Conservation (phyloP, 2,888 invertebrate genomes). For the Cephus sareptanus region DNA sequence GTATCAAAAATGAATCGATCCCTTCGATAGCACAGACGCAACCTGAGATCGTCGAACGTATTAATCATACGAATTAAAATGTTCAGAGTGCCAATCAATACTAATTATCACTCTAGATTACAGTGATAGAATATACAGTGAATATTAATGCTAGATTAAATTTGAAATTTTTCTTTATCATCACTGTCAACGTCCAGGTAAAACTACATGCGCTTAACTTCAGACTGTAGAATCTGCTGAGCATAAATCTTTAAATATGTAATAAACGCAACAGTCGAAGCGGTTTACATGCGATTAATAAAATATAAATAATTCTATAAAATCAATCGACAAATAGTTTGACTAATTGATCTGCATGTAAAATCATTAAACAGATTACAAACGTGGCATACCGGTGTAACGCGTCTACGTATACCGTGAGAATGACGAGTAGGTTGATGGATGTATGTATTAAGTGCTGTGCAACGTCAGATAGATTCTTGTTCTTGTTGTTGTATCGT, state of each 20-base stretch:
- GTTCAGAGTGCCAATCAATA: background rate
- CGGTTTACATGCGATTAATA: background rate
- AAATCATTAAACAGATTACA: background rate
- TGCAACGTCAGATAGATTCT: background rate
- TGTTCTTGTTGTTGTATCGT: slow-evolving; percentile 4
- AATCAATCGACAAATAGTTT: background rate
- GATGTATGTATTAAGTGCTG: background rate
- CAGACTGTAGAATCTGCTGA: background rate
- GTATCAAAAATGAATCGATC: background rate
- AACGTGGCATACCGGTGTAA: slow-evolving; percentile 41
- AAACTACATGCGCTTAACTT: background rate
- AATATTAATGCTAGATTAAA: background rate
- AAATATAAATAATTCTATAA: background rate
- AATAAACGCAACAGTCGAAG: background rate
- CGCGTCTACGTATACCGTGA: slow-evolving; percentile 24
- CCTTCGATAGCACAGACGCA: background rate
- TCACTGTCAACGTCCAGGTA: background rate
- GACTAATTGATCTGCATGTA: background rate
- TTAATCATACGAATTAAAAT: background rate
- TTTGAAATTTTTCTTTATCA: background rate
- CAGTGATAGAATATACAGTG: background rate
- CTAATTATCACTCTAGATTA: background rate
- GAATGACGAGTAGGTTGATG: background rate
- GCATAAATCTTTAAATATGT: background rate
- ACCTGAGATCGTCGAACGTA: background rate